These are phyloP conservation scores for Lissonota sp. DNA, from an alignment of 2,888 invertebrate genomes.

Conservation along the genomic window DNA sequence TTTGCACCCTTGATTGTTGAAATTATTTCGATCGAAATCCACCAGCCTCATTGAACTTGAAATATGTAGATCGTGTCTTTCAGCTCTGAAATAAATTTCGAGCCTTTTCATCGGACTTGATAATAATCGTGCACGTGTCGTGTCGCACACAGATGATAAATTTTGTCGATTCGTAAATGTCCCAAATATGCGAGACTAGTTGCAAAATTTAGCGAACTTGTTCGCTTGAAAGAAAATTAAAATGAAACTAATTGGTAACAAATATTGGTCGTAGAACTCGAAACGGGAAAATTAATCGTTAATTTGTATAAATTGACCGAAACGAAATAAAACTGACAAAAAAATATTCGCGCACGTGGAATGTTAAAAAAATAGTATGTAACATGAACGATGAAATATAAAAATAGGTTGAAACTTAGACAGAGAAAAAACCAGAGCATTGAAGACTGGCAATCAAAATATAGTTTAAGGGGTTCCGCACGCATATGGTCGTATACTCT, in stretches of 20 bases:
- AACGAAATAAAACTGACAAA: conserved; percentile 1
- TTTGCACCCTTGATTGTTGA: background rate
- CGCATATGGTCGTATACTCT: conserved; percentile 51
- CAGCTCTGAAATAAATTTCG: conserved; percentile 21
- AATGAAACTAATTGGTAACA: background rate
- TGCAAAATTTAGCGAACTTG: background rate
- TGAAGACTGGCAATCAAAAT: conserved; percentile 81
- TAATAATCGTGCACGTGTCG: conserved; percentile 74
- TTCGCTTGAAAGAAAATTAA: conserved; percentile 14
- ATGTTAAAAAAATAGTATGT: conserved; percentile 44
- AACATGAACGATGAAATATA: conserved; percentile 23
- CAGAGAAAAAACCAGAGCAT: conserved; percentile 70
- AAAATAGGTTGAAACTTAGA: conserved; percentile 38
- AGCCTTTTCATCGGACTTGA: conserved; percentile 46
- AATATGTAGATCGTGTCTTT: conserved; percentile 21
- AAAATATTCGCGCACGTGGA: conserved; percentile 2
- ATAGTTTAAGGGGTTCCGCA: conserved; percentile 65
- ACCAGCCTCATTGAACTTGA: conserved; percentile 29
- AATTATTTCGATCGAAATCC: background rate
- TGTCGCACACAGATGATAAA: conserved; percentile 63
- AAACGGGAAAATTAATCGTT: conserved; percentile 12
- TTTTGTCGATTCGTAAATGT: conserved; percentile 21
- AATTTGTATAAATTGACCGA: background rate
- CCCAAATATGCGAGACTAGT: no score
- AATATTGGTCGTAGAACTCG: conserved; percentile 20